Evolutionary conservation across 1,140 invertebrate species (phyloP), one percentile per base, ranked within the genome.

Genomic region (Mycetomoellerius zeteki): DNA sequence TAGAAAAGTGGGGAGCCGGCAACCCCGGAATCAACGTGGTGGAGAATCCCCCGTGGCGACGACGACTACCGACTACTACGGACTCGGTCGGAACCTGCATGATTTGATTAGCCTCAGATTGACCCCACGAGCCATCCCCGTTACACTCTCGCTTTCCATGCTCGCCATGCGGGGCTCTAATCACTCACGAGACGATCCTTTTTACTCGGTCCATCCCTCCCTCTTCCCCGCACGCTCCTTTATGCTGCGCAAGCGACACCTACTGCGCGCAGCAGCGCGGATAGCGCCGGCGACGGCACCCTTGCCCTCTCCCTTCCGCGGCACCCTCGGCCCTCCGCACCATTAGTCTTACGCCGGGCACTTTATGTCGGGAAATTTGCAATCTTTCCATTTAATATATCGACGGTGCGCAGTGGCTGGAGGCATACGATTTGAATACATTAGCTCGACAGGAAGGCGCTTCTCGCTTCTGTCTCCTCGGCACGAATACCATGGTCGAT

Each of bases 21-120:
- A 67, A 64, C 50, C 88, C 60, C 60, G 37, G 19, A 33, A 80
- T 80, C 43, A 80, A 52, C 60, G 43, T 47, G 76, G 62, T 75
- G 65, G 65, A 77, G 72, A 84, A 71, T 72, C 85, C 85, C 85
- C 87, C 64, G 85, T 67, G 87, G 72, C 77, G 80, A 84, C 27
- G 65, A 81, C 50, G 52, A 71, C 76, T 24, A 67, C 78, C 47
- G 52, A 56, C 80, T 72, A 72, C 80, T 73, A 27, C 21, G 33
- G 77, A 67, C 56, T 87, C 87, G 86, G 78, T 85, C 60, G 86
- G 87, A 92, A 93, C 89, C 92, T 92, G 92, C 93, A 95, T 95
- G 94, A 95, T 95, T 95, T 95, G 95, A 95, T 95, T 95, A 95
- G 94, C 95, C 95, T 95, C 95, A 95, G 95, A 95, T 95, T 95